These are phyloP conservation scores for Eilema sororculum DNA, from an alignment of 2,888 invertebrate species.

Conservation along the genomic window DNA sequence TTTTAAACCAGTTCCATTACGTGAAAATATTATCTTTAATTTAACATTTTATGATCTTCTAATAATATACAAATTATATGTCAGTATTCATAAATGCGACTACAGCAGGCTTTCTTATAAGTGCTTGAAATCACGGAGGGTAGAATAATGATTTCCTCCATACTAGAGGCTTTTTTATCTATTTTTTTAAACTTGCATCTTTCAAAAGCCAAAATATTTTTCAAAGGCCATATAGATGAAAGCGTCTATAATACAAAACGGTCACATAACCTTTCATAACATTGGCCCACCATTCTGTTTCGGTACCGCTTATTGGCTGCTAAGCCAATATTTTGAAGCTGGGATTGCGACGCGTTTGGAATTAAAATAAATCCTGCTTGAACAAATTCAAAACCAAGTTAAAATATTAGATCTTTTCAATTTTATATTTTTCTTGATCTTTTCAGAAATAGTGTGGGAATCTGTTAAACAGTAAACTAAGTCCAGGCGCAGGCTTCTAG, in stretches of 20 bases:
- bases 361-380: slow-evolving; percentile 63
- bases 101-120: no score
- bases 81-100: no score
- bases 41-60: no score
- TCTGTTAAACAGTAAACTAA: no score
- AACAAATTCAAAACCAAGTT: slow-evolving; percentile 53
- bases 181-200: background rate
- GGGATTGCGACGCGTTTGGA: slow-evolving; percentile 64
- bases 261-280: slow-evolving; percentile 64
- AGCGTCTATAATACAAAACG: slow-evolving; percentile 51
- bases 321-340: slow-evolving; percentile 71
- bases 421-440: slow-evolving; percentile 13
- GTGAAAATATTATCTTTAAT: background rate
- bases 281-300: slow-evolving; percentile 67
- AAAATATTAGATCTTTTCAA: slow-evolving; percentile 39
- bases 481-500: no score
- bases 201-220: slow-evolving; percentile 28
- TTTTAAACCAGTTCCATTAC: background rate
- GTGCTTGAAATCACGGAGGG: no score
- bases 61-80: no score
- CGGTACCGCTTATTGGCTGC: slow-evolving; percentile 70
- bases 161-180: no score
- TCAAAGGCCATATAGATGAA: slow-evolving; percentile 39
- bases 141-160: no score
- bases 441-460: no score